Conservation (phyloP, 2,113 vertebrate genomes). For the Cavia aperea region DNA sequence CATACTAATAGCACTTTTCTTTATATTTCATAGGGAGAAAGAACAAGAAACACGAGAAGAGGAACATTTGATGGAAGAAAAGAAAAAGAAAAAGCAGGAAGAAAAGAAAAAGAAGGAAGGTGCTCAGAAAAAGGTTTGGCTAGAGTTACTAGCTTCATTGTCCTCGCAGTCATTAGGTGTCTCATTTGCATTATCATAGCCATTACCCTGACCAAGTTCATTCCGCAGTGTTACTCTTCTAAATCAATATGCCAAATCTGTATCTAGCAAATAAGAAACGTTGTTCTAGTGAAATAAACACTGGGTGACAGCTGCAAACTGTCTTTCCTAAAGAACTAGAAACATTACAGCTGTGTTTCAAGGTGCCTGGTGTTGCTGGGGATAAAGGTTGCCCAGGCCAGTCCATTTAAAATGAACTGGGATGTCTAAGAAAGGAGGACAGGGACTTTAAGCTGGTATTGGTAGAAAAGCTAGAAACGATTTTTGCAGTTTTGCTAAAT, state of each 20-base stretch:
- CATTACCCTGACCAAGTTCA: fast-evolving
- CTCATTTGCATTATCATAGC: fast-evolving
- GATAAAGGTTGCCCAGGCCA: fast-evolving
- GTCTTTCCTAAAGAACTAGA: background rate
- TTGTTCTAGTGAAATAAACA: background rate
- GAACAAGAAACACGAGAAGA: slow-evolving; percentile 90
- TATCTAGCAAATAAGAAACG: background rate
- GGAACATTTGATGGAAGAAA: slow-evolving; percentile 99
- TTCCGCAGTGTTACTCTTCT: background rate
- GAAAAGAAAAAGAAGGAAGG: slow-evolving; percentile 97
- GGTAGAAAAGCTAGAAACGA: background rate
- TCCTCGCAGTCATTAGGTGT: background rate
- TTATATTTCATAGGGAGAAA: slow-evolving; percentile 82
- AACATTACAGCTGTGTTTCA: background rate
- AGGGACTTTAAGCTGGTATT: background rate
- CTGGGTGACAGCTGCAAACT: background rate
- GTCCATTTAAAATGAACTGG: background rate
- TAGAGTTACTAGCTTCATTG: fast-evolving
- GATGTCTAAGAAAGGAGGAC: background rate
- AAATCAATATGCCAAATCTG: background rate
- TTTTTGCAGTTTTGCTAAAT: background rate
- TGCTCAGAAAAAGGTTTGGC: slow-evolving; percentile 93
- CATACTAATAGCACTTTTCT: slow-evolving; percentile 1
- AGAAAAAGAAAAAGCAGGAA: slow-evolving; percentile 99
- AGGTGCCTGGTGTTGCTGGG: background rate